These are phyloP conservation scores for Diabrotica virgifera DNA, from an alignment of 1,140 invertebrate species.

Conservation along the genomic window DNA sequence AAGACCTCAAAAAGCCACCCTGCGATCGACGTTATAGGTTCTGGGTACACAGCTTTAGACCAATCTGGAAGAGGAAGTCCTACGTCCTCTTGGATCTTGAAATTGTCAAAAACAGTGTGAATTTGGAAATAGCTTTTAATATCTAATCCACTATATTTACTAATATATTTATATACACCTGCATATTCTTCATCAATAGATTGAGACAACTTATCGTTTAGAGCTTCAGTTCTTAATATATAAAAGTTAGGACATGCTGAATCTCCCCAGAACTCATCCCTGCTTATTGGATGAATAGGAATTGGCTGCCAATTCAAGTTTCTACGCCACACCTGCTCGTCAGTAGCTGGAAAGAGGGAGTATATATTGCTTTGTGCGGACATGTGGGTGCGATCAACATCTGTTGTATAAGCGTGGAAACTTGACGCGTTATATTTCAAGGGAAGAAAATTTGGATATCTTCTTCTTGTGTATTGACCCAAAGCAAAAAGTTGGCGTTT, in stretches of 20 bases:
- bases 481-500: slow-evolving; percentile 59
- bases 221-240: background rate
- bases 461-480: slow-evolving; percentile 57
- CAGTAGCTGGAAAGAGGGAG: slow-evolving; percentile 53
- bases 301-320: slow-evolving; percentile 56
- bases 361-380: slow-evolving; percentile 53
- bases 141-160: background rate
- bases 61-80: slow-evolving; percentile 1
- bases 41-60: slow-evolving; percentile 5
- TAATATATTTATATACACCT: slow-evolving; percentile 1
- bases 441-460: slow-evolving; percentile 59
- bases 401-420: slow-evolving; percentile 26
- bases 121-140: background rate
- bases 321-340: slow-evolving; percentile 51
- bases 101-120: background rate
- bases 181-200: background rate
- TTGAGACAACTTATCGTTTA: background rate
- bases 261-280: background rate
- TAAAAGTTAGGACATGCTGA: background rate
- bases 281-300: slow-evolving; percentile 34
- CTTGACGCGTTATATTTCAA: slow-evolving; percentile 54
- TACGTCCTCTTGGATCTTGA: background rate
- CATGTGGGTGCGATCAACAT: slow-evolving; percentile 57
- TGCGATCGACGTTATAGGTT: background rate
- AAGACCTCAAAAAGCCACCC: slow-evolving; percentile 5